A percentile compares a stretch with the other conserved stretches of the same genome.
Evolutionary conservation across 1,140 invertebrate genomes (phyloP).

Genomic region (Drepana arcuata): DNA sequence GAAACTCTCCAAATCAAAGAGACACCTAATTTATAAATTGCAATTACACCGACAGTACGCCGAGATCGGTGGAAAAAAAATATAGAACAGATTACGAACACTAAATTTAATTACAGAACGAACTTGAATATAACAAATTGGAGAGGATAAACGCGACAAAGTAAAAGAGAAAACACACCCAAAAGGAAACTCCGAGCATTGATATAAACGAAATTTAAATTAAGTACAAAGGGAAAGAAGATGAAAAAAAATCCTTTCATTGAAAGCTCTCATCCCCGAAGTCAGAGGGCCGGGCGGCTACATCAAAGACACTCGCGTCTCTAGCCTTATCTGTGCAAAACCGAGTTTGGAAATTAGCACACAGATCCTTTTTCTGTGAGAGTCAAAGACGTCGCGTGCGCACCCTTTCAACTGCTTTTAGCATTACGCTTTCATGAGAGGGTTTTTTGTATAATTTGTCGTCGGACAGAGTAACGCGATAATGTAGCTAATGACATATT

Average conservation of each 20-base stretch:
- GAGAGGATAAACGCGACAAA: conserved; percentile 69
- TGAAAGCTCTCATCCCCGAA: conserved; percentile 66
- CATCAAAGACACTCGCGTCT: conserved; percentile 61
- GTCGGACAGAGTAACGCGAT: conserved; percentile 36
- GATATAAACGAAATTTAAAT: conserved; percentile 73
- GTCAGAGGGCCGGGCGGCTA: conserved; percentile 62
- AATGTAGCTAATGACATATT: conserved; percentile 57
- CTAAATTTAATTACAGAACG: conserved; percentile 69
- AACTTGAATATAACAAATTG: conserved; percentile 67
- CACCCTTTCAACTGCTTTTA: conserved; percentile 51
- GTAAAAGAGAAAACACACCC: conserved; percentile 67
- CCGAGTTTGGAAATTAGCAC: conserved; percentile 67
- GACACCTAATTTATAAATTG: conserved; percentile 61
- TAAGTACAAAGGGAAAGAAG: conserved; percentile 70
- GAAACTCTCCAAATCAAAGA: conserved; percentile 48
- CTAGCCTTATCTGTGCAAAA: conserved; percentile 62
- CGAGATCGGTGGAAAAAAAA: conserved; percentile 30
- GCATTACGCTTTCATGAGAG: conserved; percentile 51
- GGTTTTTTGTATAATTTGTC: conserved; percentile 40
- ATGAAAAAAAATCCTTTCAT: conserved; percentile 71
- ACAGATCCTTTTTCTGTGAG: conserved; percentile 40
- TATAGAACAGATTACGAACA: conserved; percentile 63
- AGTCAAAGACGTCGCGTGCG: conserved; percentile 51
- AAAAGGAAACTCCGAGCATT: conserved; percentile 67
- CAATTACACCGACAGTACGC: conserved; percentile 54